phyloP scores from a whole-genome alignment of 2,797 vertebrate species.

The Sebastiscus albofasciatus region DNA sequence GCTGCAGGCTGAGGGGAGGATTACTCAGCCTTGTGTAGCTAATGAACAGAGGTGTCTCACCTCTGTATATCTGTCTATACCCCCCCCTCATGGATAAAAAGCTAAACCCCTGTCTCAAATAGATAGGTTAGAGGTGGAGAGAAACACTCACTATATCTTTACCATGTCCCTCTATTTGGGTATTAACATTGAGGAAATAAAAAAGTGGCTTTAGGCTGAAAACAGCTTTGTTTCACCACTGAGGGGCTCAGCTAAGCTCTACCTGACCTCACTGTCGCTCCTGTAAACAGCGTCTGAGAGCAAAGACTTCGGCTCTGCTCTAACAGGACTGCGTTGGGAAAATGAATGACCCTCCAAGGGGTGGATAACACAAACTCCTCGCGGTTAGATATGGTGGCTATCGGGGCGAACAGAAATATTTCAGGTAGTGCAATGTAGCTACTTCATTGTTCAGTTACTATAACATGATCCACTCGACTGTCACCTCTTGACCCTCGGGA shows the following conservation, averaged over 20 bases:
- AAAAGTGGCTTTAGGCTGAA: slow-evolving; percentile 50
- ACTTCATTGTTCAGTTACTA: slow-evolving; percentile 71
- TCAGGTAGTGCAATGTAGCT: slow-evolving; percentile 70
- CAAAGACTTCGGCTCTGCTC: slow-evolving; percentile 31
- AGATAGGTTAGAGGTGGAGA: slow-evolving; percentile 60
- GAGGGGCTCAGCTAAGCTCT: slow-evolving; percentile 39
- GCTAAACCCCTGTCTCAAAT: slow-evolving; percentile 58
- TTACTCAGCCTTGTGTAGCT: slow-evolving; percentile 73
- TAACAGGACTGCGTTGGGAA: not conserved
- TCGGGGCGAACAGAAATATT: slow-evolving; percentile 27
- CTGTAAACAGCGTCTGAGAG: slow-evolving; percentile 37
- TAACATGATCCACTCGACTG: slow-evolving; percentile 43
- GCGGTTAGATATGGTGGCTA: slow-evolving; percentile 13
- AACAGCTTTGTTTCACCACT: slow-evolving; percentile 56
- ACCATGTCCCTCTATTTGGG: slow-evolving; percentile 45
- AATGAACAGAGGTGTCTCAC: slow-evolving; percentile 70
- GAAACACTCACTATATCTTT: slow-evolving; percentile 45
- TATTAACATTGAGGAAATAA: slow-evolving; percentile 52
- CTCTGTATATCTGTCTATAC: slow-evolving; percentile 46
- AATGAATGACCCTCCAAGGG: slow-evolving; percentile 6
- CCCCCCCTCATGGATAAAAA: slow-evolving; percentile 45
- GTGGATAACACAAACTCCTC: slow-evolving; percentile 10
- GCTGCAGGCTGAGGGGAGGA: slow-evolving; percentile 71
- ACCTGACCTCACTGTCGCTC: slow-evolving; percentile 53
- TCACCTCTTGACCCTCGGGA: slow-evolving; percentile 25